A percentile compares a stretch with the other conserved stretches of the same genome.
These are phyloP conservation scores for Cyanoliseus patagonus DNA, from an alignment of 2,113 vertebrate species.

Conservation along the genomic window DNA sequence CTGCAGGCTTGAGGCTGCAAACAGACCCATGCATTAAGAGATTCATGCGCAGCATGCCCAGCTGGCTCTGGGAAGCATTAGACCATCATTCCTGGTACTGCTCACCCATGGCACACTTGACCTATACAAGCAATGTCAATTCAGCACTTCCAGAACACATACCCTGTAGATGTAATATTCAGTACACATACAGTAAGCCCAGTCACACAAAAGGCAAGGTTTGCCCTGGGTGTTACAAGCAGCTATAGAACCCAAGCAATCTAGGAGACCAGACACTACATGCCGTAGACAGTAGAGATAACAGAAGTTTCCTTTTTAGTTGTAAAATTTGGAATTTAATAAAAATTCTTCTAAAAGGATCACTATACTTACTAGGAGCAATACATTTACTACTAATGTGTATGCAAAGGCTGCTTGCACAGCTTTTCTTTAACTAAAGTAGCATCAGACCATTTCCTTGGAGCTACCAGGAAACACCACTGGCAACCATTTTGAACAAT, in stretches of 20 bases:
- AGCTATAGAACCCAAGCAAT: background rate
- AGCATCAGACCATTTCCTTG: background rate
- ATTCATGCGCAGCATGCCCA: rapidly evolving
- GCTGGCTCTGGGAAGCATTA: background rate
- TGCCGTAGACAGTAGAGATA: background rate
- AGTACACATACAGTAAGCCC: background rate
- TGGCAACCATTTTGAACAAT: background rate
- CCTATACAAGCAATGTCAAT: background rate
- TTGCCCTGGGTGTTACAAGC: background rate
- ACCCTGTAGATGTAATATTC: background rate
- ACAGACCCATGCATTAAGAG: rapidly evolving
- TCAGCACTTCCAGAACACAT: background rate
- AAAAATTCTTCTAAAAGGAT: background rate
- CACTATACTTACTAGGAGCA: background rate
- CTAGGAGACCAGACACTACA: rapidly evolving
- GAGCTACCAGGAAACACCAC: background rate
- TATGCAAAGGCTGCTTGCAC: background rate
- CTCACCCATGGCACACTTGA: background rate
- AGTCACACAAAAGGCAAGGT: background rate
- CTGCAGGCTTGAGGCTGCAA: background rate
- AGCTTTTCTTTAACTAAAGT: background rate
- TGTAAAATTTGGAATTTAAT: background rate
- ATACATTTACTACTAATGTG: background rate
- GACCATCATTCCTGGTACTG: background rate
- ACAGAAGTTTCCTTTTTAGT: background rate